Conservation (phyloP, 2,113 vertebrate genomes). For the Callorhinus ursinus region DNA sequence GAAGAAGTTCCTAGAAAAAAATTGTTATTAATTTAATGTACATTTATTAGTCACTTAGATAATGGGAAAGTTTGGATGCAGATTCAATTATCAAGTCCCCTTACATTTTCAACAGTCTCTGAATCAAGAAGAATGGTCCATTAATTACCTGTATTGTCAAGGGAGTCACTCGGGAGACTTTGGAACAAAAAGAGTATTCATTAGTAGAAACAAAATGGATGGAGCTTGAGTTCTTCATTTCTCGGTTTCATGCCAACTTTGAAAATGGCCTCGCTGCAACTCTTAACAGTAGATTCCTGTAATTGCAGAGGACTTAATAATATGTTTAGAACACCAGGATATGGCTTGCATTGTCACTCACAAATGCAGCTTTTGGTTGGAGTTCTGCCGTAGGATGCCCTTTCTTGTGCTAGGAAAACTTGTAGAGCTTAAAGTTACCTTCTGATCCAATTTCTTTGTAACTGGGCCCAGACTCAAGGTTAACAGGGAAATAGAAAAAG, state of each 20-base stretch:
- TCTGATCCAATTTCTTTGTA: slow-evolving; percentile 24
- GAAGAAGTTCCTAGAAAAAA: slow-evolving; percentile 68
- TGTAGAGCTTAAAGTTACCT: slow-evolving; percentile 25
- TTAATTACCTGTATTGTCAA: slow-evolving; percentile 80
- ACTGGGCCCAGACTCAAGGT: not conserved
- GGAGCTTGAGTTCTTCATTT: slow-evolving; percentile 62
- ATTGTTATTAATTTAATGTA: slow-evolving; percentile 65
- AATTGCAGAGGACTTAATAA: slow-evolving; percentile 62
- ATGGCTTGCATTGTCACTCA: not conserved
- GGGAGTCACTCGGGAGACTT: slow-evolving; percentile 70
- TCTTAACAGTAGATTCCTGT: slow-evolving; percentile 66
- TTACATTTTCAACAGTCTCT: slow-evolving; percentile 60
- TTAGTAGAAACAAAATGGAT: slow-evolving; percentile 78
- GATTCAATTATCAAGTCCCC: slow-evolving; percentile 70
- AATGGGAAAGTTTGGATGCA: slow-evolving; percentile 76
- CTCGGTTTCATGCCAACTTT: slow-evolving; percentile 69
- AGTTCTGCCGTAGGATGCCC: not conserved
- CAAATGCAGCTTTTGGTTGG: slow-evolving; percentile 3
- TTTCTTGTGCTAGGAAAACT: not conserved
- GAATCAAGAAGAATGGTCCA: slow-evolving; percentile 71
- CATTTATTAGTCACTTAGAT: slow-evolving; percentile 75
- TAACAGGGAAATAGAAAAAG: not conserved
- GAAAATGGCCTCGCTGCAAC: slow-evolving; percentile 64
- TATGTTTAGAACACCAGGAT: slow-evolving; percentile 51
- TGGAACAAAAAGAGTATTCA: slow-evolving; percentile 79